phyloP scores from a whole-genome alignment of 1,140 invertebrate species.

The Trypoxylus dichotomus region DNA sequence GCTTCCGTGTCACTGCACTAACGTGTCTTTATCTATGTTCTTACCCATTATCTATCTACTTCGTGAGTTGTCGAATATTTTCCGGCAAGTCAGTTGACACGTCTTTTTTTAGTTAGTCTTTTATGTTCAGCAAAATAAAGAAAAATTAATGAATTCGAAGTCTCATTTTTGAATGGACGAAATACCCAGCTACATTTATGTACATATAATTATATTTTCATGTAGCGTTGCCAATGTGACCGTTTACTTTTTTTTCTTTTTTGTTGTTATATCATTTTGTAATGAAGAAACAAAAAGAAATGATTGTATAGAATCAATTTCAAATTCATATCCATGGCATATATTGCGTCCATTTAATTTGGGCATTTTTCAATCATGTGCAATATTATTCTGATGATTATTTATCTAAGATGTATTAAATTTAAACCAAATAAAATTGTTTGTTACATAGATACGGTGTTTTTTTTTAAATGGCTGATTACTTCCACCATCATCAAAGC shows the following conservation, averaged over 20 bases:
- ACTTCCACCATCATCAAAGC: too few species aligned
- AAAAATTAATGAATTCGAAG: not conserved
- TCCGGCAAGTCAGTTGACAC: slow-evolving; percentile 39
- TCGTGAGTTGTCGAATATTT: slow-evolving; percentile 17
- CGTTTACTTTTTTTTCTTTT: slow-evolving; percentile 22
- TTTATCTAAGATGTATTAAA: slow-evolving; percentile 54
- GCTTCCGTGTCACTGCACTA: slow-evolving; percentile 49
- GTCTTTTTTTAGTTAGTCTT: slow-evolving; percentile 22
- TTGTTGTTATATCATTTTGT: not conserved
- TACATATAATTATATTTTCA: slow-evolving; percentile 49
- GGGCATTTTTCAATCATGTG: slow-evolving; percentile 53
- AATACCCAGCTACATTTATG: slow-evolving; percentile 49
- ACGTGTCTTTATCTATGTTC: slow-evolving; percentile 41
- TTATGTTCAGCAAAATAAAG: slow-evolving; percentile 8
- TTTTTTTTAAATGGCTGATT: not conserved
- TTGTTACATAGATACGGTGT: slow-evolving; percentile 48
- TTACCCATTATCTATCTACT: slow-evolving; percentile 34
- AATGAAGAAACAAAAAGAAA: slow-evolving; percentile 20
- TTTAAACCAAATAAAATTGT: slow-evolving; percentile 56
- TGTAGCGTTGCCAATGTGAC: slow-evolving; percentile 36
- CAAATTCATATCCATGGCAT: slow-evolving; percentile 40
- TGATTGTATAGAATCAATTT: slow-evolving; percentile 25
- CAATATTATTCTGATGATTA: slow-evolving; percentile 54
- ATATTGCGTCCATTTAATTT: slow-evolving; percentile 51
- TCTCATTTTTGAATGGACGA: slow-evolving; percentile 50